Base-by-base conservation (phyloP, 2,797 vertebrate species). In the Coregonus suidteri region DNA sequence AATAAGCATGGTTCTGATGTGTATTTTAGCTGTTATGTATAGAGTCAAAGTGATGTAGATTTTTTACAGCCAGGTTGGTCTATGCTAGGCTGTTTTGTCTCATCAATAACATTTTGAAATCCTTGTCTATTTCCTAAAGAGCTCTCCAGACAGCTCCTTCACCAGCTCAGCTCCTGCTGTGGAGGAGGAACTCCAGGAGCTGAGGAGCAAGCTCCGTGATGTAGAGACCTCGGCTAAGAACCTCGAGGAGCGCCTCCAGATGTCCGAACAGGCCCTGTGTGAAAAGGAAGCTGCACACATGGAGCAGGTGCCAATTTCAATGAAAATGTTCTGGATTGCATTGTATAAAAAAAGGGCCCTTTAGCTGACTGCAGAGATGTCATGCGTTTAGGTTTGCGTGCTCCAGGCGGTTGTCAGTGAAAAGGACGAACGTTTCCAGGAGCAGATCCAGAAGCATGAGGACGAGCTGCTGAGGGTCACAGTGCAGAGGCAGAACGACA, bases 341-440 rank as follows among this genome's bases (percentile, higher is more conserved):
- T 51, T 9, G 7, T 4, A n/a, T 51, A 11, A 18, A 35, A 68
- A 37, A 70, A 47, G 2, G 5, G 6, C 9, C 41, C 6, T 3
- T 3, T 20, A 51, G n/a, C 9, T 16, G 37, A 56, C 70, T 70
- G 15, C 41, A 84, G 37, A 66, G 18, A 34, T 73, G 18, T 31
- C 15, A 74, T 52, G 20, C 56, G 79, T 89, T 75, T 86, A 99
- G 97, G 82, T 97, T 88, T 88, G 66, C 77, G 90, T 91, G 62
- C 92, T 99, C 80, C 95, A 96, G 89, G 91, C 91, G 20, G 94
- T 95, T 70, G 88, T 98, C 75, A 92, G 85, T 79, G 95, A 97
- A 87, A 98, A 98, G 92, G 97, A 98, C 11, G 89, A 94, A 52
- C 93, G 95, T 31, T 96, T 98, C 83, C 93, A 96, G 82, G 94